A percentile compares a stretch with the other conserved stretches of the same genome.
These are phyloP conservation scores for Zelostemma sp. DNA, from an alignment of 1,140 invertebrate genomes.

Conservation along the genomic window DNA sequence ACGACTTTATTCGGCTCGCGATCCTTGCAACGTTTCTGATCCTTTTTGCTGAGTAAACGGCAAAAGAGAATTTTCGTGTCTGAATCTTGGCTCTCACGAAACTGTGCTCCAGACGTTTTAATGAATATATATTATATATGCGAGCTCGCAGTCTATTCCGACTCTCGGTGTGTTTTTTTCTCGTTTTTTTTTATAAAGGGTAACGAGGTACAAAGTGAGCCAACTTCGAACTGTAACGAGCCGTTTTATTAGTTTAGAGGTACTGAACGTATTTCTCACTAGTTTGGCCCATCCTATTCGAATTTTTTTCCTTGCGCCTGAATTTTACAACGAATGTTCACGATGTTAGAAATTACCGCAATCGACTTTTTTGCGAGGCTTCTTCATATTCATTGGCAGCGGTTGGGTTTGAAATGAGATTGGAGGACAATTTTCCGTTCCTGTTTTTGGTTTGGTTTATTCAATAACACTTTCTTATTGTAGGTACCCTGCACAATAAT, in stretches of 20 bases:
- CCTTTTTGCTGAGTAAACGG: conserved; percentile 39
- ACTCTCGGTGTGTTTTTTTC: conserved; percentile 14
- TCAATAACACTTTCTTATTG: background rate
- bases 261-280: conserved; percentile 16
- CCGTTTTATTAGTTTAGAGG: conserved; percentile 22
- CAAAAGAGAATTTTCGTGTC: conserved; percentile 38
- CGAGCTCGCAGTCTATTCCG: conserved; percentile 25
- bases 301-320: too few relatives aligned
- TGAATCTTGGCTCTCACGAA: conserved; percentile 27
- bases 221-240: conserved; percentile 32
- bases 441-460: background rate
- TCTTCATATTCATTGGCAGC: too few relatives aligned
- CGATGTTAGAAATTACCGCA: too few relatives aligned
- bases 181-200: conserved; percentile 18
- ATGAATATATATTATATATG: conserved; percentile 44
- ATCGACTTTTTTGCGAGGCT: too few relatives aligned
- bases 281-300: background rate
- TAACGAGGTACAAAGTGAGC: conserved; percentile 33
- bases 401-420: too few relatives aligned
- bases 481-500: background rate
- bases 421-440: background rate
- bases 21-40: conserved; percentile 35
- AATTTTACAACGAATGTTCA: too few relatives aligned
- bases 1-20: conserved; percentile 35
- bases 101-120: conserved; percentile 41